Evolutionary conservation across 2,113 vertebrate species (phyloP).

Genomic region (Eurypyga helias): DNA sequence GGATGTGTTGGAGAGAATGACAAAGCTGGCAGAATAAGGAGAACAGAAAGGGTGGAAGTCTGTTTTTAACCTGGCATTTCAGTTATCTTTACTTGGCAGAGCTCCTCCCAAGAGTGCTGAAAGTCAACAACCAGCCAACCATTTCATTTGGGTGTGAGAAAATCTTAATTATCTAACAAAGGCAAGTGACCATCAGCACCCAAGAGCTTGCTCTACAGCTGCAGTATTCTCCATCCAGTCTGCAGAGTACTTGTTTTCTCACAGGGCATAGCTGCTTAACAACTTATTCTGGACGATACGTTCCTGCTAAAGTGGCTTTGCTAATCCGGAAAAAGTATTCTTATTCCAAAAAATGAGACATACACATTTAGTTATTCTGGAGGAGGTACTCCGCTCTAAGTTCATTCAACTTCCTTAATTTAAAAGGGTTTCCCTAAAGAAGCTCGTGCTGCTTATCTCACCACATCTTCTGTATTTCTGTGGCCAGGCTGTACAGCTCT

Average conservation of each 20-base stretch:
- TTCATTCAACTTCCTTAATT: background rate
- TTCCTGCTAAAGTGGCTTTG: background rate
- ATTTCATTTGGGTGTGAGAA: background rate
- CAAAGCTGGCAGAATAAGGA: background rate
- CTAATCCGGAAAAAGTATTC: background rate
- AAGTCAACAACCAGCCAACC: background rate
- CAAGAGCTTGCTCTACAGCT: background rate
- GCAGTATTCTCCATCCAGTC: background rate
- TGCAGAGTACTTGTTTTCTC: background rate
- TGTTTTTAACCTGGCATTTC: background rate
- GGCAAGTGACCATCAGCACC: background rate
- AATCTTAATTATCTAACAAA: background rate
- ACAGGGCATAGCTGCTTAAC: background rate
- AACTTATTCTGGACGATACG: background rate
- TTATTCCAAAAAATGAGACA: background rate
- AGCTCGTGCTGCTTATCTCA: background rate
- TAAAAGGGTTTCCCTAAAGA: background rate
- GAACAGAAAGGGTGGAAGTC: background rate
- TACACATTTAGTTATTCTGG: background rate
- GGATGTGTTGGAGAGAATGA: background rate
- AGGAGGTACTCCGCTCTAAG: background rate
- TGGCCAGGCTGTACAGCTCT: background rate
- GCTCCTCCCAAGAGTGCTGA: background rate
- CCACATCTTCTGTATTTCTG: background rate
- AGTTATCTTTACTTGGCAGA: background rate